Base-by-base conservation (phyloP, 64 coral and sea anemone genomes). In the Cladopsammia gracilis region DNA sequence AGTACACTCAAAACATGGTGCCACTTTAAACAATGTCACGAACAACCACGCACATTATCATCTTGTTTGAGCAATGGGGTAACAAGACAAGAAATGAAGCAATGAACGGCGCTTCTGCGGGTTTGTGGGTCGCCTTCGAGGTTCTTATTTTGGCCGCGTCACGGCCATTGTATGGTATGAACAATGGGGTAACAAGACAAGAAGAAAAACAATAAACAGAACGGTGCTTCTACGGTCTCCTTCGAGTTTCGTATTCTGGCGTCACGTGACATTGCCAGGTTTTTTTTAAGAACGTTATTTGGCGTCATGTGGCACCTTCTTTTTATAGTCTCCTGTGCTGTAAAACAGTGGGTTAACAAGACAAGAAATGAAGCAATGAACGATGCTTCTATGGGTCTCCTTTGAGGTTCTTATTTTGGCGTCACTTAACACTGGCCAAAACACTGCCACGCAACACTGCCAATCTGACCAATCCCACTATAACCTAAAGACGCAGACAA, bases 41-140 rank as follows among this genome's bases (percentile, higher is more conserved):
- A 92, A 92, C 44, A 67, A 77, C 54, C 90, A 92, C 25, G 47
- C 43, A 8, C 62, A 86, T 15, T 59, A 86, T 56, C 89, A 87
- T 15, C 48, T 73, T 58, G 25, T 84, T 13, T 84, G n/a, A 84
- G 10, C 5, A 20, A 18, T 20, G 47, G n/a, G 65, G 42, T 10
- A 14, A 20, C 5, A 10, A 72, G 26, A 72, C 70, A 72, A 72
- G 70, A 69, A 25, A 69, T 7, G 70, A 44, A 13, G 25, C 25
- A 64, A 64, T 15, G 4, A 18, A 16, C 19, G 0, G 8, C 2
- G 34, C 34, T 34, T 34, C 34, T 34, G 34, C 34, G 34, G 34
- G 34, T 34, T 2, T 34, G 34, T 34, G 34, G 34, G 34, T 34
- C 34, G 0, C 34, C 34, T 34, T 34, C 34, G 34, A 34, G 34